Evolutionary conservation across 2,797 vertebrate genomes (phyloP), one percentile per base, ranked within the genome.

Genomic region (Tapera naevia): DNA sequence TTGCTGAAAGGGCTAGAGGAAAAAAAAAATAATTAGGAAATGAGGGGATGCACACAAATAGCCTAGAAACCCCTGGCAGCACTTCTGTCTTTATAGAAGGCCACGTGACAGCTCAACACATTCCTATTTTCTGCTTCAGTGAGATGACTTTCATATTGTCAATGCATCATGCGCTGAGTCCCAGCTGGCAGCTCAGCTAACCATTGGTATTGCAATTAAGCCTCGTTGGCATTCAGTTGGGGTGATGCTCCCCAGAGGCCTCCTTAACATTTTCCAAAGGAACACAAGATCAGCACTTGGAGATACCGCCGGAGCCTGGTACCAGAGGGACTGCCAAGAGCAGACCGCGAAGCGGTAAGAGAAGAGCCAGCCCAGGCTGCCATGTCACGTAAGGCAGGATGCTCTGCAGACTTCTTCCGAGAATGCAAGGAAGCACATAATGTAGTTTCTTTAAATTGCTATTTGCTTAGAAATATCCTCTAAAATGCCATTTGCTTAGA

Each of bases 41-140:
- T 13, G 57, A 84, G 69, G 57, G 71, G 69, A 82, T 65, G 85
- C 56, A 66, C 69, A 86, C 78, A 78, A 74, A 89, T 14, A 93
- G 78, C 90, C 66, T 48, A 41, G 37, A 78, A 89, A 75, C 4
- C 78, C 67, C 91, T 74, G 80, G 78, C 81, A 81, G 67, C 81
- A 16, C 65, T 91, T 88, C 54, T 70, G 0, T 43, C 86, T 80
- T 60, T 62, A 33, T 39, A 35, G 65, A 75, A 83, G 89, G 41
- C 58, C 91, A 87, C 3, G 15, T 53, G 61, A 89, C 50, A 78
- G 84, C 89, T 86, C 54, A 37, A 80, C 76, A 45, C 41, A 35
- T 64, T 84, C 90, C 88, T 76, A 79, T 95, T 96, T 95, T 94
- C 94, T 95, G 96, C 95, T 95, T 85, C 95, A 83, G 33, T 90